Evolutionary conservation across 53 echinoderm and acorn worm species (phyloP).

Genomic region (Paracentrotus lividus): DNA sequence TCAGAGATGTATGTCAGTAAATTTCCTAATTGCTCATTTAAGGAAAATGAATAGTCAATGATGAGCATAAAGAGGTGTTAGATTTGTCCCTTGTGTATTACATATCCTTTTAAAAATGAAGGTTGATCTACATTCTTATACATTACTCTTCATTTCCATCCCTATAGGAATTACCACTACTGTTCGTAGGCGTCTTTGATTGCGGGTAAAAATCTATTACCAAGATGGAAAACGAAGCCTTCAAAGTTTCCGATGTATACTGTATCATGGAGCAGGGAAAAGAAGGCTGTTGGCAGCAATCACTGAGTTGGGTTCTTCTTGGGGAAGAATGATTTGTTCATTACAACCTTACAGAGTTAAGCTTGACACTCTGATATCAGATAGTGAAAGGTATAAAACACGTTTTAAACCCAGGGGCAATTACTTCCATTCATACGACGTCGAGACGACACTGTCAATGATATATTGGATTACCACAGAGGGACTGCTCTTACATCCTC

Average conservation of each 20-base stretch:
- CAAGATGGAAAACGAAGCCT: slow-evolving; percentile 58
- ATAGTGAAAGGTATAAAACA: slow-evolving; percentile 36
- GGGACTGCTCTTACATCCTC: slow-evolving; percentile 20
- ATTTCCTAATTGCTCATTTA: slow-evolving; percentile 56
- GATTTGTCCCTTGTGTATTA: background rate
- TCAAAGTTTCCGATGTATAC: background rate
- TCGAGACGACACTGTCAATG: background rate
- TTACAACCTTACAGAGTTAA: background rate
- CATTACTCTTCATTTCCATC: background rate
- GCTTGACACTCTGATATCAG: background rate
- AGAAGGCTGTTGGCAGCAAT: background rate
- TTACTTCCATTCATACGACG: background rate
- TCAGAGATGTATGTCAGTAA: background rate
- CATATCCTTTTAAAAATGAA: background rate
- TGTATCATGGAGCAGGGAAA: background rate
- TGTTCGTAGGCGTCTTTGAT: background rate
- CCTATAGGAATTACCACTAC: too few species aligned
- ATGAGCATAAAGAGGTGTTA: background rate
- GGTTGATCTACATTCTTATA: background rate
- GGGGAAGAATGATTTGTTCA: background rate
- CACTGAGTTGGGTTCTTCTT: background rate
- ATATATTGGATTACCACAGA: slow-evolving; percentile 23
- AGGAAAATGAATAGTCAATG: background rate
- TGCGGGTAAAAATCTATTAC: background rate
- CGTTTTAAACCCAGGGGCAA: background rate